These are phyloP conservation scores for Polyodon spathula DNA, from an alignment of 2,113 vertebrate genomes.

Conservation along the genomic window DNA sequence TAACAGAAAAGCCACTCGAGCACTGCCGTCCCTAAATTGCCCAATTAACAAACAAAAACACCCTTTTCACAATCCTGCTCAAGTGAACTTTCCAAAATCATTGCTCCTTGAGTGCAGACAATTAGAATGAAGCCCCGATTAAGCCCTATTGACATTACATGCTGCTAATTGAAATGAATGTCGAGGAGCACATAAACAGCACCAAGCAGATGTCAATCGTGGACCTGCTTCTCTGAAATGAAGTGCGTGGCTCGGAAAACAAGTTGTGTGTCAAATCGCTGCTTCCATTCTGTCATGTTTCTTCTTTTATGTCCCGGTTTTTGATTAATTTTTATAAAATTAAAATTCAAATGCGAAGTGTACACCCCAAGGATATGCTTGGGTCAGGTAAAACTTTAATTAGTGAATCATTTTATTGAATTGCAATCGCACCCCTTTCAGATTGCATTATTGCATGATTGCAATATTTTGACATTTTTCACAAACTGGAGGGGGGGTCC, in stretches of 20 bases:
- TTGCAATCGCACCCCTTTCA: too few species aligned
- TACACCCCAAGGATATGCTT: too few species aligned
- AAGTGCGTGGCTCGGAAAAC: not conserved
- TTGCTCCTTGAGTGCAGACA: constrained; percentile 12
- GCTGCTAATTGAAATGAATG: constrained; percentile 19
- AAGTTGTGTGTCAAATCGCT: too few species aligned
- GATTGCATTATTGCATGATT: too few species aligned
- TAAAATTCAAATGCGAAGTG: too few species aligned
- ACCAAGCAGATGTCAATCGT: not conserved
- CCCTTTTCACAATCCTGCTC: constrained; percentile 15
- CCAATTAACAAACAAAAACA: constrained; percentile 17
- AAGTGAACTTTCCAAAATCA: constrained; percentile 17
- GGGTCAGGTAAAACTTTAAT: too few species aligned
- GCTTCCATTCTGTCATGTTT: too few species aligned
- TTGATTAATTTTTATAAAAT: too few species aligned
- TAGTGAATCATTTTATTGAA: too few species aligned
- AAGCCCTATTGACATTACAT: constrained; percentile 10
- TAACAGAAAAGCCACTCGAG: not conserved
- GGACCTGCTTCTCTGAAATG: not conserved
- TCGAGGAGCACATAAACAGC: constrained; percentile 6
- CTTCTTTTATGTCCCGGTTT: too few species aligned
- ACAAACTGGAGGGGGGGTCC: too few species aligned
- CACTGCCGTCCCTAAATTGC: constrained; percentile 10
- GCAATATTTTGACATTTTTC: too few species aligned
- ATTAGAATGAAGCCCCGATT: constrained; percentile 22